Evolutionary conservation across 2,888 invertebrate species (phyloP), one percentile per base, ranked within the genome.

Genomic region (Drosophila histrio): DNA sequence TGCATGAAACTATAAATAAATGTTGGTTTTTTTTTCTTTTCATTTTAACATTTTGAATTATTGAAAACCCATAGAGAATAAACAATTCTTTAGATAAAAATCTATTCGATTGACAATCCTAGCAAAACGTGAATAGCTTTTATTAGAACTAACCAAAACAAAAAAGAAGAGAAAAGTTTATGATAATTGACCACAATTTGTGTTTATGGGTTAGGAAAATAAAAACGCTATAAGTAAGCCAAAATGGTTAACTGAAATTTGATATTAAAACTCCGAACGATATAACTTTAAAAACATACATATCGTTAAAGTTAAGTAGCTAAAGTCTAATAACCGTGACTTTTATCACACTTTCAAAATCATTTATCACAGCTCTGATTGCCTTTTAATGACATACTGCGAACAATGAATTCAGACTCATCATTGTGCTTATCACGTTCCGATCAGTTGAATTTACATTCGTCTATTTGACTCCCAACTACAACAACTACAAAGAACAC

Each of bases 341-440:
- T 41, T 30, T 41, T 53, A 21, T 53, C 28, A 53, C 13, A 22
- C 39, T 39, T 13, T 13, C 9, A 15, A 22, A 41, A 26, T 50
- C 26, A 41, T 41, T 30, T 22, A 22, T 24, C 43, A 32, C 15
- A 32, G 15, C 15, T 3, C 11, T 52, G 22, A 72, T 58, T 57
- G 26, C n/a, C 9, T 21, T 63, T 63, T 47, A 57, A 41, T 41
- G 46, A 21, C 3, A n/a, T n/a, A n/a, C 30, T 15, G 15, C 8
- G 24, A 30, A 38, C 28, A 47, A 28, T 46, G 22, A 17, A 36
- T 34, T 43, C 24, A 36, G 5, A 21, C 8, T 43, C 19, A 47
- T 47, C 46, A 32, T 2, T 38, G 47, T 64, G 26, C 26, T 21
- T 38, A 49, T 53, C 32, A 65, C 53, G 59, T 54, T 59, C 9